Conservation (phyloP, 2,797 vertebrate species). For the Periophthalmus magnuspinnatus region DNA sequence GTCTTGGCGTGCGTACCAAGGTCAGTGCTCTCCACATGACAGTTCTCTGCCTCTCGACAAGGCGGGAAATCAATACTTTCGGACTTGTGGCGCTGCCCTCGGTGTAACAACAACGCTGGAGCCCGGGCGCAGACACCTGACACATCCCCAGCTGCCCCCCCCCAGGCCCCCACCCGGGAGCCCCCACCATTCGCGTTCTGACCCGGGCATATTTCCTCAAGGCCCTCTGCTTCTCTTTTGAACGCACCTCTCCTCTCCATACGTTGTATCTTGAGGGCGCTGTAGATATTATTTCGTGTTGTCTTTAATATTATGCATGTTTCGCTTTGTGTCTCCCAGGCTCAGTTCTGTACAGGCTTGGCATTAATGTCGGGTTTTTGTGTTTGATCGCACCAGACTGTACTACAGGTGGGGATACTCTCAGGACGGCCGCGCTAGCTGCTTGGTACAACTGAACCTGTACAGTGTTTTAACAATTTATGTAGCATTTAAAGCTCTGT, state of each 20-base stretch:
- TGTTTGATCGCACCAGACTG: neutral
- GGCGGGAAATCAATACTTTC: slow-evolving; percentile 98
- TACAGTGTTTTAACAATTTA: neutral
- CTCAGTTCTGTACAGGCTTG: slow-evolving; percentile 9
- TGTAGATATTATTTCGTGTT: slow-evolving; percentile 26
- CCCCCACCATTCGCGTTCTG: slow-evolving; percentile 51
- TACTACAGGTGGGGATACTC: slow-evolving; percentile 1
- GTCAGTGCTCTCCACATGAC: slow-evolving; percentile 95
- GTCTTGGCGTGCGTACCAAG: slow-evolving; percentile 83
- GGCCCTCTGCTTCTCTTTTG: slow-evolving; percentile 48
- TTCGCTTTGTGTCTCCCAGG: slow-evolving; percentile 31
- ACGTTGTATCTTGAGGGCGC: slow-evolving; percentile 39
- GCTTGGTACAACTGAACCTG: neutral
- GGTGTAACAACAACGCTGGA: slow-evolving; percentile 90
- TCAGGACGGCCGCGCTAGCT: neutral
- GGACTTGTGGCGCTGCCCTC: slow-evolving; percentile 97
- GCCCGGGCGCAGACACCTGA: slow-evolving; percentile 71
- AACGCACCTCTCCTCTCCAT: slow-evolving; percentile 47
- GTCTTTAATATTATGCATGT: slow-evolving; percentile 37
- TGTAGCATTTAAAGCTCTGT: neutral
- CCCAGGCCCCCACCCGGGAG: slow-evolving; percentile 46
- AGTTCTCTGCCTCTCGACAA: slow-evolving; percentile 97
- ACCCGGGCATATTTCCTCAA: slow-evolving; percentile 61
- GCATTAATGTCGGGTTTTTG: slow-evolving; percentile 11
- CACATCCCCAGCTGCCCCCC: slow-evolving; percentile 62